phyloP scores from a whole-genome alignment of 2,888 invertebrate species.

The Chloroclystis v-ata region DNA sequence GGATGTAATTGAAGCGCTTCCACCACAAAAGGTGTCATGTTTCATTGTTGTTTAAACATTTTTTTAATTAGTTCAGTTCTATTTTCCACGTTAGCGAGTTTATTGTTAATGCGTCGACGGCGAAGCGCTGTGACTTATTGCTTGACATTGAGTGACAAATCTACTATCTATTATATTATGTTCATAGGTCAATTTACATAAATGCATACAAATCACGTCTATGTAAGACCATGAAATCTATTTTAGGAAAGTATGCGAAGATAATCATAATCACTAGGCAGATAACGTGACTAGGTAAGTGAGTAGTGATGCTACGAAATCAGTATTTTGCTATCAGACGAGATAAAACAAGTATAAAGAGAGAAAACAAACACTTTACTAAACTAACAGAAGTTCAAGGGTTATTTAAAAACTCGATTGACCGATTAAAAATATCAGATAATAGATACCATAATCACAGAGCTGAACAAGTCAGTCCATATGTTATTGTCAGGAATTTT shows the following conservation, averaged over 20 bases:
- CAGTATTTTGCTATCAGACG: too few relatives aligned
- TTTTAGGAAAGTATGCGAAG: conserved; percentile 6
- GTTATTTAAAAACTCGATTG: too few relatives aligned
- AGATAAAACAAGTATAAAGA: too few relatives aligned
- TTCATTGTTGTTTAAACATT: conserved; percentile 23
- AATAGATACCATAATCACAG: too few relatives aligned
- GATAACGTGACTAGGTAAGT: neutral
- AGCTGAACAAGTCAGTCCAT: too few relatives aligned
- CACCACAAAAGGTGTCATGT: conserved; percentile 39
- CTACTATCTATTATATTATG: neutral
- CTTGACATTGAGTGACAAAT: conserved; percentile 4
- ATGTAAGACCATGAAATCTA: conserved; percentile 3
- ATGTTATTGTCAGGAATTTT: too few relatives aligned
- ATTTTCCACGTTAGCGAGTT: conserved; percentile 9
- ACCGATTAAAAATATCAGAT: too few relatives aligned
- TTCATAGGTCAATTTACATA: conserved; percentile 7
- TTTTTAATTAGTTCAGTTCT: conserved; percentile 24
- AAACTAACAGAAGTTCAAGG: too few relatives aligned
- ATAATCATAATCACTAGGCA: neutral
- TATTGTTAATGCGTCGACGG: conserved; percentile 3
- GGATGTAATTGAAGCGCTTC: conserved; percentile 53
- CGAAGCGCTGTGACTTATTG: conserved; percentile 11
- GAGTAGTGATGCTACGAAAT: neutral
- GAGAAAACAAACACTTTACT: too few relatives aligned
- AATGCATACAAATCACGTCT: conserved; percentile 1